phyloP scores from a whole-genome alignment of 2,888 invertebrate species.

The Apotomis betuletana region DNA sequence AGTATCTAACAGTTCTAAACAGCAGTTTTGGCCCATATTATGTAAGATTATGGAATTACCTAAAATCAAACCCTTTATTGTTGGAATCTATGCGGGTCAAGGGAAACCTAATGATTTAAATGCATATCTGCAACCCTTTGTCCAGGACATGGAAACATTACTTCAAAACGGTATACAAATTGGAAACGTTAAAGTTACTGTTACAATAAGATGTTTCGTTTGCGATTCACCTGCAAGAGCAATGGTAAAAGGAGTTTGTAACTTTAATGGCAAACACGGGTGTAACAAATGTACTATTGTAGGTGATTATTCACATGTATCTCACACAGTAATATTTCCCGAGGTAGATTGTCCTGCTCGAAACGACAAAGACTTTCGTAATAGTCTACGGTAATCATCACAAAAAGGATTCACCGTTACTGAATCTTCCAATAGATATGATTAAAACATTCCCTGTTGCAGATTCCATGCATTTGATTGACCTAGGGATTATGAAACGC shows the following conservation, averaged over 20 bases:
- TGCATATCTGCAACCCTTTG: conserved; percentile 12
- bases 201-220: neutral
- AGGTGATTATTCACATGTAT: neutral
- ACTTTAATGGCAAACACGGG: neutral
- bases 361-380: too few relatives aligned
- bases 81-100: conserved; percentile 24
- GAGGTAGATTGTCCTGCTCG: neutral
- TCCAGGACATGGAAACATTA: neutral
- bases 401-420: too few relatives aligned
- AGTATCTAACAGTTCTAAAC: neutral
- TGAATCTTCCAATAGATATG: too few relatives aligned
- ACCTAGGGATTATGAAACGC: neutral
- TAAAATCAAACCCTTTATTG: conserved; percentile 16
- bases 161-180: too few relatives aligned
- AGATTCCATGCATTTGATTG: conserved; percentile 33
- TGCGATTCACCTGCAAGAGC: neutral
- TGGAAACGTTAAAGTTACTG: neutral
- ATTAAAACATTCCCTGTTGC: neutral
- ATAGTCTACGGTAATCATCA: too few relatives aligned
- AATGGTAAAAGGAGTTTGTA: neutral
- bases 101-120: conserved; percentile 18
- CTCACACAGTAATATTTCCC: neutral
- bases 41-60: conserved; percentile 7
- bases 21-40: neutral
- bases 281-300: neutral